Evolutionary conservation across 2,888 invertebrate species (phyloP).

Genomic region (Lasiommata megera): DNA sequence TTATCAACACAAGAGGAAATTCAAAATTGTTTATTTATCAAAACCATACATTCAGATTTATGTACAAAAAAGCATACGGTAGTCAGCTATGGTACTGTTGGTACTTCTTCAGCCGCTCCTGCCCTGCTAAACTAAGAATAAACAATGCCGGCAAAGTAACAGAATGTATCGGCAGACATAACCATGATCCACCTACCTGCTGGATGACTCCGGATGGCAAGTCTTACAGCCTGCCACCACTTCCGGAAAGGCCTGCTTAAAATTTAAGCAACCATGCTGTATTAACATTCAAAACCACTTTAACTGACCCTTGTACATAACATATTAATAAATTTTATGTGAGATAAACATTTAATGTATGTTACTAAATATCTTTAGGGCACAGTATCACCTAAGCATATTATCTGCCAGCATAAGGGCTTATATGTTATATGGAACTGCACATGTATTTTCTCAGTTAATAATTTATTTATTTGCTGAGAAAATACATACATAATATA

Average conservation of each 20-base stretch:
- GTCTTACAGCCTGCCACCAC: slow-evolving; percentile 66
- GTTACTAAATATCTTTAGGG: too few species aligned
- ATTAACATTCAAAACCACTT: too few species aligned
- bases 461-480: too few species aligned
- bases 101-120: slow-evolving; percentile 76
- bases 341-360: too few species aligned
- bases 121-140: slow-evolving; percentile 71
- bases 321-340: too few species aligned
- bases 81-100: slow-evolving; percentile 77
- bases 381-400: too few species aligned
- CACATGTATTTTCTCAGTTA: too few species aligned
- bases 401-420: too few species aligned
- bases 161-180: slow-evolving; percentile 70
- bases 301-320: too few species aligned
- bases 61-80: slow-evolving; percentile 78
- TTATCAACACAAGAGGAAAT: slow-evolving; percentile 75
- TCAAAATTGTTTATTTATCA: slow-evolving; percentile 76
- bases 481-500: too few species aligned
- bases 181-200: slow-evolving; percentile 74
- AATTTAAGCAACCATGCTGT: slow-evolving; percentile 24
- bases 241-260: slow-evolving; percentile 55
- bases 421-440: too few species aligned
- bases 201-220: slow-evolving; percentile 79
- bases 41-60: slow-evolving; percentile 76
- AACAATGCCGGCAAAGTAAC: slow-evolving; percentile 73